phyloP scores from a whole-genome alignment of 2,888 invertebrate species.

The Dusona sp. region DNA sequence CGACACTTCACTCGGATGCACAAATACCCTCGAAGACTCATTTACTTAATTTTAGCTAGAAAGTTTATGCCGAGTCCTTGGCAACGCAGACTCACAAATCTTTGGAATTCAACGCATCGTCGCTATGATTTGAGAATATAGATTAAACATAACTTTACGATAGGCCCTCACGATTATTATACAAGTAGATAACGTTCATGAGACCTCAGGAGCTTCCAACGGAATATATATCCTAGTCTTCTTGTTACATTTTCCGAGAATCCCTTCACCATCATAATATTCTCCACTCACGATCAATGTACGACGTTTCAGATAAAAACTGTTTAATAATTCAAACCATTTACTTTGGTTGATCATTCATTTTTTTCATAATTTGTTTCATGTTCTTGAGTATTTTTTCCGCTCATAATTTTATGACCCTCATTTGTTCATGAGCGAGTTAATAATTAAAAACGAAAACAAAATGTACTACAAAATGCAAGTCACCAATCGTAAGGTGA shows the following conservation, averaged over 20 bases:
- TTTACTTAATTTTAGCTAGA: slow-evolving; percentile 37
- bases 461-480: too few relatives aligned
- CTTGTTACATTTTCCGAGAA: slow-evolving; percentile 16
- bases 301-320: slow-evolving; percentile 6
- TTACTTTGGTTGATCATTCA: slow-evolving; percentile 21
- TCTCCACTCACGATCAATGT: background rate
- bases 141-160: slow-evolving; percentile 20
- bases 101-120: slow-evolving; percentile 53
- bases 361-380: background rate
- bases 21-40: slow-evolving; percentile 40
- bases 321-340: background rate
- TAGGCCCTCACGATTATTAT: slow-evolving; percentile 41
- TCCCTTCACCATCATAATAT: slow-evolving; percentile 2
- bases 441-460: too few relatives aligned
- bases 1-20: slow-evolving; percentile 46
- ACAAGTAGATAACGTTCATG: slow-evolving; percentile 24
- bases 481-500: too few relatives aligned
- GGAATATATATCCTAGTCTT: slow-evolving; percentile 24
- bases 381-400: background rate
- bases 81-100: slow-evolving; percentile 12
- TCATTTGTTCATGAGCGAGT: background rate
- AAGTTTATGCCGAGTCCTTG: slow-evolving; percentile 52
- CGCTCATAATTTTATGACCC: background rate
- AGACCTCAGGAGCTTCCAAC: slow-evolving; percentile 34
- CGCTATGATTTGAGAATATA: slow-evolving; percentile 17